Evolutionary conservation across 2,113 vertebrate genomes (phyloP), one percentile per base, ranked within the genome.

Genomic region (Apodemus sylvaticus): DNA sequence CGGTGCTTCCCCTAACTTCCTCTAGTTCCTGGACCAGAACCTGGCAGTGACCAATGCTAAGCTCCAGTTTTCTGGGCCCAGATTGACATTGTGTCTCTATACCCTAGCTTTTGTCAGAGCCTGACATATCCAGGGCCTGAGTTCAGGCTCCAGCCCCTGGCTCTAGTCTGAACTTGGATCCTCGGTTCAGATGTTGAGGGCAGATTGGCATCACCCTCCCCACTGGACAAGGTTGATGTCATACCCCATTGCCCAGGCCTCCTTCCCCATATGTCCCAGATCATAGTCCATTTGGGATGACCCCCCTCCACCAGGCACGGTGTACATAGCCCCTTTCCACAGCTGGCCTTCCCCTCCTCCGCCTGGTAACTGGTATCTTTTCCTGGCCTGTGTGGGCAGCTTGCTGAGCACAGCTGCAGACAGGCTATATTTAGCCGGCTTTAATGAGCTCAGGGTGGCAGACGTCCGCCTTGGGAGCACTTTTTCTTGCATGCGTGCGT

Each of bases 401-500:
- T 90, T 96, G 97, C 93, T 96, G 95, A 92, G 97, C 95, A 83
- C 97, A 98, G 97, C 97, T 98, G 97, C 96, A 98, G 97, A 96
- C 91, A 7, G 83, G 96, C 97, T 98, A 98, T 97, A 97, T 98
- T 98, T 98, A 98, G 97, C 97, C 0, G 1, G 92, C 94, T 97
- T 97, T 97, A 97, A 97, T 97, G 97, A 98, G 97, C 97, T 97
- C 95, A 68, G 97, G 97, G 97, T 97, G 97, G 97, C 96, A 98
- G 97, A 98, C 97, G 82, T 94, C 97, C 62, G 95, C 97, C 96
- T 98, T 68, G 93, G 97, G 96, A 96, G 96, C 96, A 82, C 91
- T 97, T 83, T 95, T 90, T 42, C 88, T 64, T 91, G 94, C 36
- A n/a, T 86, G 93, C 42, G n/a, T 1, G 85, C 0, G 31, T 94